A percentile compares a stretch with the other conserved stretches of the same genome.
These are phyloP conservation scores for Porites cylindrica DNA, from an alignment of 92 coral and sea anemone genomes.

Conservation along the genomic window DNA sequence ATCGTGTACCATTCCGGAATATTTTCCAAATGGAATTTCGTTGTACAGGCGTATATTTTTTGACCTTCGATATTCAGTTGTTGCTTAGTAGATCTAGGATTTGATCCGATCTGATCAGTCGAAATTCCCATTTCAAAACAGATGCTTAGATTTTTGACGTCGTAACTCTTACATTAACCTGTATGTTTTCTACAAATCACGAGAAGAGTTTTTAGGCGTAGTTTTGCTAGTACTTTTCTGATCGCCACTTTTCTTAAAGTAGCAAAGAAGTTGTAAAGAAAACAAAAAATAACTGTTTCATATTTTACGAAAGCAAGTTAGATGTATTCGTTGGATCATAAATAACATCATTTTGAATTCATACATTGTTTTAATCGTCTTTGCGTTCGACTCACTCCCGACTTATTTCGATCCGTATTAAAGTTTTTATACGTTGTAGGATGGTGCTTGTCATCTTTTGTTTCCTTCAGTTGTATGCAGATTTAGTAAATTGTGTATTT, in stretches of 20 bases:
- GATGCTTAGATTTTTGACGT: slow-evolving; percentile 32
- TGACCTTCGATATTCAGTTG: slow-evolving; percentile 46
- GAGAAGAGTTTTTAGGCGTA: slow-evolving; percentile 1
- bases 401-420: too few species aligned
- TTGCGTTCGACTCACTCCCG: not conserved
- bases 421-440: too few species aligned
- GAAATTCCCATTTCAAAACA: slow-evolving; percentile 24
- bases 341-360: too few species aligned
- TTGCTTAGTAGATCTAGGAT: slow-evolving; percentile 10
- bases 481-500: slow-evolving; percentile 10
- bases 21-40: not conserved
- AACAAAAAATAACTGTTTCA: not conserved
- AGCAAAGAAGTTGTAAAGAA: not conserved
- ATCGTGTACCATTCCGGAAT: not conserved
- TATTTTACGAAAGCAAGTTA: too few species aligned
- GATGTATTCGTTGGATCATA: too few species aligned
- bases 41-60: slow-evolving; percentile 1
- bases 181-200: not conserved
- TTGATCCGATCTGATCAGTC: slow-evolving; percentile 50
- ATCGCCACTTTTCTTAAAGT: not conserved
- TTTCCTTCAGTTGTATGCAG: not conserved
- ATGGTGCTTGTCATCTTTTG: not conserved
- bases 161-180: not conserved
- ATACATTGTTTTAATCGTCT: too few species aligned
- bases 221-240: not conserved